Conservation (phyloP, 1,140 invertebrate genomes). For the Drosophila nigrodunni region DNA sequence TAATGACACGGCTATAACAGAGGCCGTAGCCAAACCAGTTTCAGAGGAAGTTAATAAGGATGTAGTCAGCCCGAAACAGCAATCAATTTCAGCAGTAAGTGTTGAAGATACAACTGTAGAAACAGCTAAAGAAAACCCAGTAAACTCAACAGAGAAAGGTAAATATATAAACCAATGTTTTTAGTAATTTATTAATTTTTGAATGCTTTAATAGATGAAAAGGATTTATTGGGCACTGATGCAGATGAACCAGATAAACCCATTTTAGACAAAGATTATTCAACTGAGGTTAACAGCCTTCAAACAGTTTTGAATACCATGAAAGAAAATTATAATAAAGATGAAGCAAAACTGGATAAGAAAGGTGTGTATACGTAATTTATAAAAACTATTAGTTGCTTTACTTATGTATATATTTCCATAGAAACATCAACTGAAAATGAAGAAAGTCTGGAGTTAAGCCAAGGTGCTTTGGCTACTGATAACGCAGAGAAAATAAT, state of each 20-base stretch:
- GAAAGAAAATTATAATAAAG: slow-evolving; percentile 1
- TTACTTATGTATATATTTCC: too few relatives aligned
- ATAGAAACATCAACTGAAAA: neutral
- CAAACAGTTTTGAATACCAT: slow-evolving; percentile 16
- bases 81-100: neutral
- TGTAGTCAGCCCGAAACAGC: neutral
- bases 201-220: neutral
- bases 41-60: neutral
- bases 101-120: neutral
- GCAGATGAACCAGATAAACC: neutral
- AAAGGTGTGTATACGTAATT: slow-evolving; percentile 6
- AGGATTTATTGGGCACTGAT: neutral
- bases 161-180: neutral
- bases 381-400: neutral
- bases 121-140: neutral
- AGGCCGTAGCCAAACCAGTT: neutral
- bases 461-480: neutral
- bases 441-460: neutral
- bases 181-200: neutral
- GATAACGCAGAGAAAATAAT: neutral
- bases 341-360: neutral
- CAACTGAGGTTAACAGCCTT: slow-evolving; percentile 23
- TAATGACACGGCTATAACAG: too few relatives aligned
- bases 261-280: slow-evolving; percentile 4
- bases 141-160: neutral